These are phyloP conservation scores for Doris montereyensis DNA, from an alignment of 2,888 invertebrate species.

Conservation along the genomic window DNA sequence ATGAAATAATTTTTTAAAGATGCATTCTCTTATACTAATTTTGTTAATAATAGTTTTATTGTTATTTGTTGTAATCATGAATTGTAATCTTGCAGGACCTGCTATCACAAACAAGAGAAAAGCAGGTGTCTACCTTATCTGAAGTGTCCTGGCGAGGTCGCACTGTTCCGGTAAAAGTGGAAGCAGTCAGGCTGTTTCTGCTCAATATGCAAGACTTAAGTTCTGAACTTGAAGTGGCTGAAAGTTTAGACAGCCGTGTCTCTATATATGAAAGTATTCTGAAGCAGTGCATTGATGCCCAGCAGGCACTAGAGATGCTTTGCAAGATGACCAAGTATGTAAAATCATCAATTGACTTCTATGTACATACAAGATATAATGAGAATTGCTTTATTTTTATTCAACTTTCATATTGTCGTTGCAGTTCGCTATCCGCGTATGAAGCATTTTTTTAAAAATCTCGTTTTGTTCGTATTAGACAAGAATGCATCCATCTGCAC, in stretches of 20 bases:
- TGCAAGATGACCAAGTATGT: slow-evolving; percentile 74
- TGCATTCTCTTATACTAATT: background rate
- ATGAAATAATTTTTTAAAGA: too few relatives aligned
- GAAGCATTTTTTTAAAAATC: too few relatives aligned
- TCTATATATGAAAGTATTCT: slow-evolving; percentile 91
- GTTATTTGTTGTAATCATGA: background rate
- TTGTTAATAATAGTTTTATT: background rate
- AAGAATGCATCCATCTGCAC: too few relatives aligned
- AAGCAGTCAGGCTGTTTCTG: slow-evolving; percentile 76
- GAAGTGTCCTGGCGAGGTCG: slow-evolving; percentile 93
- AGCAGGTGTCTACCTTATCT: slow-evolving; percentile 84
- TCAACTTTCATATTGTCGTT: background rate
- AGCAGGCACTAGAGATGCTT: slow-evolving; percentile 86
- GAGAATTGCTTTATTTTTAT: background rate
- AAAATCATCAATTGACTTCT: background rate
- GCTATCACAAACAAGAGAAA: slow-evolving; percentile 87
- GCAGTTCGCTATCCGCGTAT: too few relatives aligned
- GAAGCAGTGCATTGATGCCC: slow-evolving; percentile 95
- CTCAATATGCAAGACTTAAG: slow-evolving; percentile 66
- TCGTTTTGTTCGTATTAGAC: too few relatives aligned
- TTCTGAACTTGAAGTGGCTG: slow-evolving; percentile 66
- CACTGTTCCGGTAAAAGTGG: slow-evolving; percentile 86
- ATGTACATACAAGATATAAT: background rate
- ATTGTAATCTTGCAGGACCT: slow-evolving; percentile 76
- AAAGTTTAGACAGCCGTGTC: slow-evolving; percentile 78